These are phyloP conservation scores for Pseudonaja textilis DNA, from an alignment of 2,113 vertebrate species.

Conservation along the genomic window DNA sequence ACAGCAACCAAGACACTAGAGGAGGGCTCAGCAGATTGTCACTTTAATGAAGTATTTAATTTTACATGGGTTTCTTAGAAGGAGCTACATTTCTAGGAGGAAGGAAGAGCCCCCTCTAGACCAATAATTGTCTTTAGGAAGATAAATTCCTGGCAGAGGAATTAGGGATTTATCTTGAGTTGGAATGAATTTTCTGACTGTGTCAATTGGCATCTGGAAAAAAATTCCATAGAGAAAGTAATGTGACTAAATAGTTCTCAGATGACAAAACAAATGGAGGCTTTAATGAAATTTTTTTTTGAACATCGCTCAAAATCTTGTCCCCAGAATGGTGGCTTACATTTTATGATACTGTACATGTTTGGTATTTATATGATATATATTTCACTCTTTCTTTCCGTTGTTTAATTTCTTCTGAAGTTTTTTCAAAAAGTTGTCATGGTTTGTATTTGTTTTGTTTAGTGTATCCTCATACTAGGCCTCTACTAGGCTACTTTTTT, in stretches of 20 bases:
- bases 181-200: slow-evolving; percentile 61
- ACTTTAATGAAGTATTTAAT: slow-evolving; percentile 61
- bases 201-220: slow-evolving; percentile 56
- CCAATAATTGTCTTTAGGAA: slow-evolving; percentile 57
- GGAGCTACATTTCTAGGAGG: slow-evolving; percentile 58
- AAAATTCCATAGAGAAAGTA: slow-evolving; percentile 54
- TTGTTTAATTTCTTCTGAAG: slow-evolving; percentile 37
- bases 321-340: slow-evolving; percentile 46
- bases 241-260: slow-evolving; percentile 64
- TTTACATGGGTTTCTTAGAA: slow-evolving; percentile 53
- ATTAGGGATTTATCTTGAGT: slow-evolving; percentile 54
- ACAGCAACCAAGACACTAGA: slow-evolving; percentile 52
- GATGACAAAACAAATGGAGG: slow-evolving; percentile 63
- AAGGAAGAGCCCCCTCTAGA: slow-evolving; percentile 52
- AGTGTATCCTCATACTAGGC: slow-evolving; percentile 34
- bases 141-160: slow-evolving; percentile 58
- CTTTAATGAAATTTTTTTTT: slow-evolving; percentile 65
- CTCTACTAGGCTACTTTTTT: slow-evolving; percentile 33
- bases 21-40: slow-evolving; percentile 44
- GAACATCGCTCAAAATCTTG: slow-evolving; percentile 57
- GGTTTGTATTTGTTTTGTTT: slow-evolving; percentile 39
- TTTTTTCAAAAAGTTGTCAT: slow-evolving; percentile 24
- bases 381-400: slow-evolving; percentile 32
- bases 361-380: slow-evolving; percentile 24
- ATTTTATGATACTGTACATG: slow-evolving; percentile 45